Percentiles rank a stretch among this genome's conserved stretches.
Evolutionary conservation across 2,888 invertebrate genomes (phyloP).

Genomic region (Branchipolynoe longqiensis): DNA sequence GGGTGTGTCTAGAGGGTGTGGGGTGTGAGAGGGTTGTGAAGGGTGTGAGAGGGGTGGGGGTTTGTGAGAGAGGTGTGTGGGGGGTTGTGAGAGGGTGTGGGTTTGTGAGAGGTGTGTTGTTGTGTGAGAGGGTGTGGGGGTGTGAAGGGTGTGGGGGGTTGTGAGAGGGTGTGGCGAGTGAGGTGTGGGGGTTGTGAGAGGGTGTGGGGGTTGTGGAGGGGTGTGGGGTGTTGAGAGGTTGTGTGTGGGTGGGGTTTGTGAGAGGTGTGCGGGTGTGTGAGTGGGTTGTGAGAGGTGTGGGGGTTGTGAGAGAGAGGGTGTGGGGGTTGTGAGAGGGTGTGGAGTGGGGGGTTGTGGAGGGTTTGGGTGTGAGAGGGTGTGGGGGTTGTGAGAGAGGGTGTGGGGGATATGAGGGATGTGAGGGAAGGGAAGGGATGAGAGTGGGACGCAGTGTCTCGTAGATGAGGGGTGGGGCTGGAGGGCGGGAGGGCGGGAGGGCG

Average conservation of each 20-base stretch:
- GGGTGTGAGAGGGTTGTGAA: not conserved
- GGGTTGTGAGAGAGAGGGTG: not conserved
- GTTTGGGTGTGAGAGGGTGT: not conserved
- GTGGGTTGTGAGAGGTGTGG: not conserved
- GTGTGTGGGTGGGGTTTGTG: not conserved
- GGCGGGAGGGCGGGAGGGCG: no score
- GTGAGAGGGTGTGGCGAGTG: not conserved
- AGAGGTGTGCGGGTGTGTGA: not conserved
- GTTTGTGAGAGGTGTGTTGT: not conserved
- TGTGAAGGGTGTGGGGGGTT: not conserved
- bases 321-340: conserved; percentile 4
- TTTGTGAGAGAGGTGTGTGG: conserved; percentile 5
- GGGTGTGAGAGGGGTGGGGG: not conserved
- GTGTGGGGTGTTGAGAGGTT: not conserved
- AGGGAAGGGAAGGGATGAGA: conserved; percentile 1
- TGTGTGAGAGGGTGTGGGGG: not conserved
- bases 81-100: not conserved
- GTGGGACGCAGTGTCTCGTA: no score
- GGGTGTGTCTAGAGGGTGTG: not conserved
- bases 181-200: not conserved
- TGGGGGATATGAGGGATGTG: not conserved
- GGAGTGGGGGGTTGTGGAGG: not conserved
- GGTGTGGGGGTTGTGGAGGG: not conserved
- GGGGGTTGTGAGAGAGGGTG: not conserved
- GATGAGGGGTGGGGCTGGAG: no score